phyloP scores from a whole-genome alignment of 2,797 vertebrate species.

The Dallia pectoralis region DNA sequence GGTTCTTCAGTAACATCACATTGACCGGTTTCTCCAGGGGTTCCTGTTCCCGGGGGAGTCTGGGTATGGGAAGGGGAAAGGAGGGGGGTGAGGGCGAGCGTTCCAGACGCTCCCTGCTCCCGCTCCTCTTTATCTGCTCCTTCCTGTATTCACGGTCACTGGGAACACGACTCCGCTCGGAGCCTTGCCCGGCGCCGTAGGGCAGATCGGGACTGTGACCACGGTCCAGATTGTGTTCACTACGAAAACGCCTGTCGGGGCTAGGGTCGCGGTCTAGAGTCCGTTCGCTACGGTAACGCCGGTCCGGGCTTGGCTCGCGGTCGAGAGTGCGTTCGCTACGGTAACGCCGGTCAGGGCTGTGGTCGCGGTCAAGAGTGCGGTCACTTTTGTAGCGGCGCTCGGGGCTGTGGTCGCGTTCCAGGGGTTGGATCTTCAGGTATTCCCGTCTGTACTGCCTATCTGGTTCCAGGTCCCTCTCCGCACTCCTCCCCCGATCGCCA shows the following conservation, averaged over 20 bases:
- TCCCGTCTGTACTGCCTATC: slow-evolving; percentile 67
- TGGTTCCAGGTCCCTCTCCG: slow-evolving; percentile 76
- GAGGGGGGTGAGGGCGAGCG: slow-evolving; percentile 74
- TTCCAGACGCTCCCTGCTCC: slow-evolving; percentile 81
- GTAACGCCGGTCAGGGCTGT: slow-evolving; percentile 46
- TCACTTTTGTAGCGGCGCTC: slow-evolving; percentile 50
- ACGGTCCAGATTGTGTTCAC: slow-evolving; percentile 61
- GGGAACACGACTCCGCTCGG: slow-evolving; percentile 38
- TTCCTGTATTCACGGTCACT: slow-evolving; percentile 46
- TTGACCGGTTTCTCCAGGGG: slow-evolving; percentile 78
- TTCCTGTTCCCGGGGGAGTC: slow-evolving; percentile 51
- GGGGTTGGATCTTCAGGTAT: slow-evolving; percentile 60
- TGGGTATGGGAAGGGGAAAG: slow-evolving; percentile 54
- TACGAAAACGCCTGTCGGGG: slow-evolving; percentile 32
- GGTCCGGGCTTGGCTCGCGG: slow-evolving; percentile 52
- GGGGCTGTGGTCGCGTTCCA: slow-evolving; percentile 49
- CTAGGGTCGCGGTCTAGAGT: slow-evolving; percentile 45
- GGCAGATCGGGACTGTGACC: slow-evolving; percentile 61
- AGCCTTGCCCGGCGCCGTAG: slow-evolving; percentile 55
- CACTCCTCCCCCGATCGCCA: slow-evolving; percentile 40
- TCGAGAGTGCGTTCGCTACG: slow-evolving; percentile 46
- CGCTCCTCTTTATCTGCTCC: slow-evolving; percentile 60
- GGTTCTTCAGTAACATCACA: slow-evolving; percentile 88
- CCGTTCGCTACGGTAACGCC: slow-evolving; percentile 32
- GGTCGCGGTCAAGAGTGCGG: slow-evolving; percentile 34